phyloP scores from a whole-genome alignment of 2,888 invertebrate species.

The Xanthia icteritia region DNA sequence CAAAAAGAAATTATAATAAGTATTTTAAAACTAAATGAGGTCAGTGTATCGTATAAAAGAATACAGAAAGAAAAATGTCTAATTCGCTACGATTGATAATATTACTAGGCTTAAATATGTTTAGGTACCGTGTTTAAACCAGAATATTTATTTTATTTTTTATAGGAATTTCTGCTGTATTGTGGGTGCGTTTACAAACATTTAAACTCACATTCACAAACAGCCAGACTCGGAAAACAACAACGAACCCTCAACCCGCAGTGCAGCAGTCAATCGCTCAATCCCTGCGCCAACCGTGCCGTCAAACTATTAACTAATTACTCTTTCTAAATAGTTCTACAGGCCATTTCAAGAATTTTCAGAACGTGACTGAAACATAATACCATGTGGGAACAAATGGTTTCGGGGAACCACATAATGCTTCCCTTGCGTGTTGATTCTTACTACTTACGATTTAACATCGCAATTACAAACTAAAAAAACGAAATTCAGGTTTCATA shows the following conservation, averaged over 20 bases:
- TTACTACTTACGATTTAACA: constrained; percentile 49
- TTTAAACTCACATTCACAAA: no score
- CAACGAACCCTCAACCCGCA: no score
- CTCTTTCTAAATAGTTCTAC: neutral
- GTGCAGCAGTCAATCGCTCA: no score
- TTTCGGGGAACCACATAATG: constrained; percentile 64
- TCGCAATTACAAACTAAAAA: constrained; percentile 56
- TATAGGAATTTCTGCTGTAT: no score
- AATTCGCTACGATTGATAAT: neutral
- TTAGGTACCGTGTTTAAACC: neutral
- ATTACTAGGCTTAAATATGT: neutral
- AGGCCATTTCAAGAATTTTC: neutral
- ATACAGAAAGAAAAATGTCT: no score
- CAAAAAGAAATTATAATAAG: no score
- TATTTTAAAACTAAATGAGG: no score
- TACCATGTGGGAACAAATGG: constrained; percentile 16
- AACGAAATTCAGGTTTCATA: constrained; percentile 52
- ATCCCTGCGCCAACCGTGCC: no score
- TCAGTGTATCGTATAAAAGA: no score
- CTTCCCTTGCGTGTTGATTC: constrained; percentile 57
- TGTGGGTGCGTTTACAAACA: no score
- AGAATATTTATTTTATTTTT: no score
- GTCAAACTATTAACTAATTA: neutral
- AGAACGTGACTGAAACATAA: constrained; percentile 6
- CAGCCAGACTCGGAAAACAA: no score